Evolutionary conservation across 2,888 invertebrate genomes (phyloP).

Genomic region (Imbricaverruca yamaguchii): DNA sequence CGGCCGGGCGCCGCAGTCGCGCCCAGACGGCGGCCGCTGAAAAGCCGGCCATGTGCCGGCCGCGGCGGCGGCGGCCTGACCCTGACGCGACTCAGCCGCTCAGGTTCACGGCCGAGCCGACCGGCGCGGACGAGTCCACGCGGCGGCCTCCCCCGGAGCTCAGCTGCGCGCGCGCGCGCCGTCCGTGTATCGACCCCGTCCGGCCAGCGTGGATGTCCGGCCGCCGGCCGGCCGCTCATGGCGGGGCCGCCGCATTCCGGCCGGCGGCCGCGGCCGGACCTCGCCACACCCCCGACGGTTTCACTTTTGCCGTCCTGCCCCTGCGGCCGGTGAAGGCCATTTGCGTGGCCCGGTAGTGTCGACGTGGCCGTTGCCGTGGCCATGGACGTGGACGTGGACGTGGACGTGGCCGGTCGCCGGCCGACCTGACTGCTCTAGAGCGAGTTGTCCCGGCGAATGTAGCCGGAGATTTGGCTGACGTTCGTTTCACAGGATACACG

Average conservation of each 20-base stretch:
- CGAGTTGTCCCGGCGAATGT: too few relatives aligned
- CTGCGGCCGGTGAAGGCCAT: too few relatives aligned
- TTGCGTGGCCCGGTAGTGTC: too few relatives aligned
- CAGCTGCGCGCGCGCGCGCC: not conserved
- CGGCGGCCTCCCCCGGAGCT: not conserved
- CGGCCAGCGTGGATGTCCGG: not conserved
- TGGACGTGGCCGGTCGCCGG: too few relatives aligned
- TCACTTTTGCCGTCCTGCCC: too few relatives aligned
- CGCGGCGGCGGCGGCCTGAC: not conserved
- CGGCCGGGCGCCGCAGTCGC: not conserved
- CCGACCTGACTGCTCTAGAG: too few relatives aligned
- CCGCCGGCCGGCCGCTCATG: not conserved
- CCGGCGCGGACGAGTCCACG: not conserved
- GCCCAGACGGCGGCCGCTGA: not conserved
- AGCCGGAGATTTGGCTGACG: too few relatives aligned
- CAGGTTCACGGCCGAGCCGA: slow-evolving; percentile 2
- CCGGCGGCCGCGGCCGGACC: too few relatives aligned
- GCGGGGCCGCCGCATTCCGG: not conserved
- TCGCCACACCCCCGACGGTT: too few relatives aligned
- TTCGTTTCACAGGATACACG: too few relatives aligned
- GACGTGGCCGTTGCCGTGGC: too few relatives aligned
- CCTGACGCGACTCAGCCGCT: not conserved
- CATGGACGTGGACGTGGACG: too few relatives aligned
- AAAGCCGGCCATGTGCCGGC: not conserved
- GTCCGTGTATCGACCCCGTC: slow-evolving; percentile 5